Percentiles rank a stretch among this genome's conserved stretches.
Conservation (phyloP, 1,140 invertebrate genomes). For the Teleogryllus occipitalis region DNA sequence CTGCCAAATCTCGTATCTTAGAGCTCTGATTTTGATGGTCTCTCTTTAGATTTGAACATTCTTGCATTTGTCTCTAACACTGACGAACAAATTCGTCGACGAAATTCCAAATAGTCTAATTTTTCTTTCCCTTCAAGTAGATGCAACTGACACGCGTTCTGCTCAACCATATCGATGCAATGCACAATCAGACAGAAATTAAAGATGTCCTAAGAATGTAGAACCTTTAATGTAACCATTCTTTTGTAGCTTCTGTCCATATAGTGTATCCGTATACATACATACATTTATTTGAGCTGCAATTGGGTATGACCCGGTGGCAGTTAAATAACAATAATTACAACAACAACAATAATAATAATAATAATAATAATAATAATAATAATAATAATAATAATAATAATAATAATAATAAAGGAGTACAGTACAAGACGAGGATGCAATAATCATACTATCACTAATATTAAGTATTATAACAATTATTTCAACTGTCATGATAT, state of each 20-base stretch:
- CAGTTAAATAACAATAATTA: not conserved
- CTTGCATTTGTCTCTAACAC: conserved; percentile 11
- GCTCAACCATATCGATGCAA: too few species aligned
- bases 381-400: not conserved
- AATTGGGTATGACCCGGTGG: too few species aligned
- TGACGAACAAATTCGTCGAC: not conserved
- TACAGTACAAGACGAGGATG: too few species aligned
- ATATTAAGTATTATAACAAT: too few species aligned
- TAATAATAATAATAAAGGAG: too few species aligned
- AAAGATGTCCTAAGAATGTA: not conserved
- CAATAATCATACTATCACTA: too few species aligned
- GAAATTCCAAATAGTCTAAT: conserved; percentile 12
- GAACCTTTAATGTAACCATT: too few species aligned
- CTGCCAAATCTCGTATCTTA: conserved; percentile 6
- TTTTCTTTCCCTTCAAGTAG: not conserved
- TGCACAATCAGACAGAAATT: not conserved
- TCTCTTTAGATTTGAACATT: not conserved
- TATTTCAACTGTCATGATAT: too few species aligned
- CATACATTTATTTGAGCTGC: too few species aligned
- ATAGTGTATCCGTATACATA: not conserved
- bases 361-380: not conserved
- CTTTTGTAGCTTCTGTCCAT: too few species aligned
- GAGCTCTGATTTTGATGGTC: conserved; percentile 6
- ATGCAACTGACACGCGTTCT: conserved; percentile 9
- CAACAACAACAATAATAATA: not conserved